Base-by-base conservation (phyloP, 2,113 vertebrate genomes). In the Trichomycterus rosablanca region DNA sequence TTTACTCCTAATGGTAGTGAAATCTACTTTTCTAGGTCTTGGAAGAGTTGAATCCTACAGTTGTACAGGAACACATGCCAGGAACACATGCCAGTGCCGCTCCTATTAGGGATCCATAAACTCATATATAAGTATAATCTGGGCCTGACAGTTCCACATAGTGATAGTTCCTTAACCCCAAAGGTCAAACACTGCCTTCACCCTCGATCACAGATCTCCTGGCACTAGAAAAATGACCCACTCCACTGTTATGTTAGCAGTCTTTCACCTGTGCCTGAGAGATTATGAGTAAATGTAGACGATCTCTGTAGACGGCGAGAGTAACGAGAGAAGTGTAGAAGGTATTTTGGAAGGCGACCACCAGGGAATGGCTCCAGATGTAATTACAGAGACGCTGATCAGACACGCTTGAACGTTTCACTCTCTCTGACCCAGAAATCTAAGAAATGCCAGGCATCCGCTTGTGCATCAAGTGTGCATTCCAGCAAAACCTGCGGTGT, bases 341-440 rank as follows among this genome's bases (percentile, higher is more conserved):
- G 60, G 50, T 20, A 8, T 10, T 22, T 57, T 55, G 51, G 56
- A 63, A 57, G 63, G 66, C 68, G 60, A 28, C 63, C 28, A 26
- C 15, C 54, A 48, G 32, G 19, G 7, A 11, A 64, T 5, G 24
- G 22, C 50, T 43, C 9, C 18, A 24, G 63, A 54, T 67, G 45
- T 19, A 22, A 46, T 72, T 72, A 52, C 59, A 46, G 28, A 51
- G 23, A 30, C 52, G 20, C 11, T 37, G 48, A 40, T 26, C 32
- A 45, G 16, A 56, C 45, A 10, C 23, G 10, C 11, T 30, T n/a
- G 39, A 30, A 46, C 32, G 3, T 20, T 30, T 59, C 20, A 20
- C 9, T 5, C 18, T 56, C 51, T 52, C 5, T 9, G 22, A 18
- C 46, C 18, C 34, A 43, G 35, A 28, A 22, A n/a, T 60, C 56